Base-by-base conservation (phyloP, 2,797 vertebrate genomes). In the Picus viridis region DNA sequence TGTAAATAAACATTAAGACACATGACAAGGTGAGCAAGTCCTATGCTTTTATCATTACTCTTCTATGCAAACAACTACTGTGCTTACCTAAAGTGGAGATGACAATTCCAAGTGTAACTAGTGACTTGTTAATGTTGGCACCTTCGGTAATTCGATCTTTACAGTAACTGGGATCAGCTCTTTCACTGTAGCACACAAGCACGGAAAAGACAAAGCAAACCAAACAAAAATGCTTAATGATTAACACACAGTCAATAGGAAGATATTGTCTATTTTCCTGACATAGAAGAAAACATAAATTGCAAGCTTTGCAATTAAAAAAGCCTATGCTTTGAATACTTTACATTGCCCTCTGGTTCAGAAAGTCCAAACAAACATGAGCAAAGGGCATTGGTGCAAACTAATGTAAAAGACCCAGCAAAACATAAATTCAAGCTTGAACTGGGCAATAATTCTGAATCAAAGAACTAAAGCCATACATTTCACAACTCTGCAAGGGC, bases 81-180 rank as follows among this genome's bases (percentile, higher is more conserved):
- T 51, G 65, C 94, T 92, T 98, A 99, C 99, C 99, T 88, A 99
- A 98, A 83, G 99, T 98, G 62, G 99, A 99, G 96, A 99, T 99
- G 92, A 99, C 99, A 56, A 99, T 99, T 91, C 99, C 99, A 94
- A 99, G 97, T 30, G 99, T 99, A 93, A 99, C 99, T 88, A 99
- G 97, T 16, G 99, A 99, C 96, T 99, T 99, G 98, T 99, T 99
- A 97, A 99, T 99, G 97, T 99, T 99, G 90, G 99, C 99, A 92
- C 99, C 99, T 97, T 99, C 99, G 0, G 98, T 99, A 93, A 99
- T 98, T 95, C 99, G 97, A 68, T 99, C 98, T 95, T 98, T 98
- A 98, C 99, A 99, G 97, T 99, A 99, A 88, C 98, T 98, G 65
- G 99, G 98, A 95, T 99, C 98, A 16, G 99, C 99, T 98, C 98